Base-by-base conservation (phyloP, 2,888 invertebrate genomes). In the Physocephala rufipes region DNA sequence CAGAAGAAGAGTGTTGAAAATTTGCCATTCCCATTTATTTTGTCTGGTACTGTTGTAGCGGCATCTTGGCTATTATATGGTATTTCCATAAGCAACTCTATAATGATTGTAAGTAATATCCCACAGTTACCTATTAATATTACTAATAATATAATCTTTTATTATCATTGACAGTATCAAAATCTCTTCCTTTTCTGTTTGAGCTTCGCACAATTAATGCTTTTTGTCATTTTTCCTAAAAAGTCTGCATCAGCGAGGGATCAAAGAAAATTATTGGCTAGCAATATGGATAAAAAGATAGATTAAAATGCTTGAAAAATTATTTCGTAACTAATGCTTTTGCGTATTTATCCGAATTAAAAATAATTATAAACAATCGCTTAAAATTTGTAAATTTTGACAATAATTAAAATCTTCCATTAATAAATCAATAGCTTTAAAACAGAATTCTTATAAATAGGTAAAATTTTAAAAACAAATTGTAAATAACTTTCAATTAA, bases 21-120 rank as follows among this genome's bases (percentile, higher is more conserved):
- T 49, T 88, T 98, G 85, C 96, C 97, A 5, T 94, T 97, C 83
- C 94, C 95, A 12, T 88, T 97, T 72, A 95, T 96, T 79, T 86
- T 94, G 47, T 92, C 93, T 77, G 95, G 94, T 75, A 90, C 94
- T 43, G 80, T 95, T 7, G 95, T 96, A n/a, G 76, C 81, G 21
- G 73, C 78, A 2, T 78, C 83, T 16, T 86, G 86, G 86, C 76
- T 82, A 58, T 36, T 82, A 1, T 86, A 86, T 73, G 86, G 83
- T 2, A 72, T 86, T 21, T 83, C 86, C 3, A 81, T 86, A 19
- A 78, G 79, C 63, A 85, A 85, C 73, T 64, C 75, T 64, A 76
- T 82, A 67, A 74, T 87, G 74, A 78, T 80, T 73, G 83, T 86
- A 80, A 81, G 82, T 78, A 43, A 16, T 26, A 61, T 70, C 9